Evolutionary conservation across 2,797 vertebrate genomes (phyloP).

Genomic region (Danio kyathit): DNA sequence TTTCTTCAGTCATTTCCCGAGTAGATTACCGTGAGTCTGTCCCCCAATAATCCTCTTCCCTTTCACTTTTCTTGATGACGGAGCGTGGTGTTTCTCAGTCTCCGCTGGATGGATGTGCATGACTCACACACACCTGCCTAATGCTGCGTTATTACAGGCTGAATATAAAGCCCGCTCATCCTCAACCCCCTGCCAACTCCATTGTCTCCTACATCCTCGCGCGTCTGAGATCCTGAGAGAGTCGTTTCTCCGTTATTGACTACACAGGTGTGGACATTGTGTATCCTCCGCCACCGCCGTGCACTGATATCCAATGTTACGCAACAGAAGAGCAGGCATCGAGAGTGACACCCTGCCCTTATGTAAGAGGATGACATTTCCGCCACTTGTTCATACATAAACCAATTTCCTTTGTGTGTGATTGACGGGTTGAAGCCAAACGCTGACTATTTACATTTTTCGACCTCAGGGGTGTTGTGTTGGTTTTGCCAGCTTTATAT

Average conservation of each 20-base stretch:
- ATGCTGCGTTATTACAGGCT: background rate
- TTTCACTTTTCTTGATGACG: background rate
- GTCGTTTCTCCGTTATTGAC: background rate
- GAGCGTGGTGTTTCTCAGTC: background rate
- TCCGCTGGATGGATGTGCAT: conserved; percentile 22
- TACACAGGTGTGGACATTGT: conserved; percentile 13
- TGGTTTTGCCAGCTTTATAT: background rate
- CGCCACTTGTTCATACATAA: background rate
- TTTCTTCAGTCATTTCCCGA: too few relatives aligned
- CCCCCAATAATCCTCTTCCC: background rate
- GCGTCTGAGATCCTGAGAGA: background rate
- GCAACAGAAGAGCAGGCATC: background rate
- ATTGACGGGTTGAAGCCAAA: conserved; percentile 18
- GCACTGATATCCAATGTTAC: background rate
- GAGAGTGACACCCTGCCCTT: background rate
- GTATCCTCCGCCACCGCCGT: background rate
- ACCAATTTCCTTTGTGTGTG: background rate
- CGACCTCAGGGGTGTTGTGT: background rate
- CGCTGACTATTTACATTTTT: background rate
- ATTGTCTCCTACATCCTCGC: background rate
- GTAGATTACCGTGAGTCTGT: too few relatives aligned
- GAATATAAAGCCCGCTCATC: background rate
- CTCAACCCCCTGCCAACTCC: background rate
- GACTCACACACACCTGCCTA: conserved; percentile 47
- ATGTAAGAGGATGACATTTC: conserved; percentile 10